phyloP scores from a whole-genome alignment of 2,888 invertebrate genomes.

The Linnaemya tessellans region DNA sequence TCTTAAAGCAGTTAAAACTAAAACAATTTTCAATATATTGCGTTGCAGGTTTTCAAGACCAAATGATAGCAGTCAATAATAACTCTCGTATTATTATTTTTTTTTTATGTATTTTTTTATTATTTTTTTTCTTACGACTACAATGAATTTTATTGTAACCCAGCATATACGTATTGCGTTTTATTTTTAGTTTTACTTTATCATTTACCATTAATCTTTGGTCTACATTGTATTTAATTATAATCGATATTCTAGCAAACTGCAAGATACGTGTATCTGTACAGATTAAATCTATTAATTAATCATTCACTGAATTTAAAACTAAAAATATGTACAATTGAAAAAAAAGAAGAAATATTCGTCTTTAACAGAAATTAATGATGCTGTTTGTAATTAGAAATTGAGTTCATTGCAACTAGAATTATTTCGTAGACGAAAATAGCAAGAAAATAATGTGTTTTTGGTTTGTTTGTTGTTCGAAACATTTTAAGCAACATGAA shows the following conservation, averaged over 20 bases:
- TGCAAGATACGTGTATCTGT: constrained; percentile 33
- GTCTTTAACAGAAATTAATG: constrained; percentile 65
- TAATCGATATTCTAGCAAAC: constrained; percentile 12
- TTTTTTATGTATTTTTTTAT: too few relatives aligned
- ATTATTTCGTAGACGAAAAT: constrained; percentile 45
- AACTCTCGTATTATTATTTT: too few relatives aligned
- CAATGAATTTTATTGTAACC: too few relatives aligned
- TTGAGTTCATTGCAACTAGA: constrained; percentile 71
- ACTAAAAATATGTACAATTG: not conserved
- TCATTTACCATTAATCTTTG: constrained; percentile 6
- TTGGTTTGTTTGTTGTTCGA: not conserved
- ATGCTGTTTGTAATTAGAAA: constrained; percentile 68
- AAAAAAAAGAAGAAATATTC: not conserved
- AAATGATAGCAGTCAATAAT: too few relatives aligned
- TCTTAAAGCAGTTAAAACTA: too few relatives aligned
- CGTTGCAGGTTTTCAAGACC: too few relatives aligned
- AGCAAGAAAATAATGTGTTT: constrained; percentile 31
- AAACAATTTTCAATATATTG: too few relatives aligned
- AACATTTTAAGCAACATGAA: constrained; percentile 48
- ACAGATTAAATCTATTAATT: constrained; percentile 38
- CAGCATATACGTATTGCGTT: not conserved
- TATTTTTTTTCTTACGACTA: too few relatives aligned
- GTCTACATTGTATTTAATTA: constrained; percentile 7
- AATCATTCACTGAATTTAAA: constrained; percentile 39
- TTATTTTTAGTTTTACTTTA: not conserved